Conservation (phyloP, 2,888 invertebrate species). For the Sphaeridia pumilis region DNA sequence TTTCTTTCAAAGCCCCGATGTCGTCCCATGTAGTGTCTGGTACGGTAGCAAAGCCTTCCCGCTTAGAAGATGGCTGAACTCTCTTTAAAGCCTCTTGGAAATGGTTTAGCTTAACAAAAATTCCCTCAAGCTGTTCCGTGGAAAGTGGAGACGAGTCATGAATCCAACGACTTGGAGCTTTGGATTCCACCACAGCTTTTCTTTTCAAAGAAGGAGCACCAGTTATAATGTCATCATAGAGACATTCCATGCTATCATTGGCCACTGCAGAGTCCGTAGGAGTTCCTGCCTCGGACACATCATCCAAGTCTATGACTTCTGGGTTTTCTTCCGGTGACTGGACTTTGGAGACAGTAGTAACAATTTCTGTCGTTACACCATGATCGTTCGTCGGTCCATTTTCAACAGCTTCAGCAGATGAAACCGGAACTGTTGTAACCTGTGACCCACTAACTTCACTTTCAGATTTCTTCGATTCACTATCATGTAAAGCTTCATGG, state of each 20-base stretch:
- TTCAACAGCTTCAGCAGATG: background rate
- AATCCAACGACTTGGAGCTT: slow-evolving; percentile 45
- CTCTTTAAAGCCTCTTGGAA: slow-evolving; percentile 46
- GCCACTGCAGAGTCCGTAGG: no score
- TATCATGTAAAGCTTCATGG: background rate
- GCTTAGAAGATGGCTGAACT: slow-evolving; percentile 83
- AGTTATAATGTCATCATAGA: slow-evolving; percentile 3
- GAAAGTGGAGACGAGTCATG: slow-evolving; percentile 49
- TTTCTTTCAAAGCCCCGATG: slow-evolving; percentile 77
- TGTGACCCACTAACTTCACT: background rate
- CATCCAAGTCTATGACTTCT: background rate
- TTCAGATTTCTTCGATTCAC: background rate
- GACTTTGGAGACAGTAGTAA: background rate
- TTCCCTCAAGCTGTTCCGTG: slow-evolving; percentile 49
- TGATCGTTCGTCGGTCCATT: background rate
- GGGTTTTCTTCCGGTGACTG: no score
- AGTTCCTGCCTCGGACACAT: background rate
- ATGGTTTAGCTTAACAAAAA: slow-evolving; percentile 62
- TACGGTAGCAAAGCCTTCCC: slow-evolving; percentile 95
- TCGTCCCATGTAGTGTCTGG: slow-evolving; percentile 97
- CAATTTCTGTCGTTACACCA: no score
- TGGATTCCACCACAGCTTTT: no score
- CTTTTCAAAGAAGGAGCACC: background rate
- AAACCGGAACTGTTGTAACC: background rate
- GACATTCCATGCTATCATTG: no score